These are phyloP conservation scores for Crambe crambe DNA, from an alignment of 37 sponge, comb jelly and placozoan genomes.

Conservation along the genomic window DNA sequence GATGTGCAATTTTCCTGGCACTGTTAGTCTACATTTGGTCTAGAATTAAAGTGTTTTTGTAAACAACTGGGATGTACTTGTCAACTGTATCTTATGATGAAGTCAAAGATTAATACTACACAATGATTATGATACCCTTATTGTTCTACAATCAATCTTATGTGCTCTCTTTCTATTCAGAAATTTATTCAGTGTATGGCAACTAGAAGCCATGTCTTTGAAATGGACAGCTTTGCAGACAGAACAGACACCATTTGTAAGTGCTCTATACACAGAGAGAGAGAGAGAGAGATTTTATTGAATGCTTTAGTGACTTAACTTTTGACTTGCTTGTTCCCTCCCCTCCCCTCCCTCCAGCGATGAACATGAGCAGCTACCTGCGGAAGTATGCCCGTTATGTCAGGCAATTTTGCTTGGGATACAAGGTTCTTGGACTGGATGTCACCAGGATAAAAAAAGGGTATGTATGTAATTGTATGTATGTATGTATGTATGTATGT, in stretches of 20 bases:
- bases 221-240: conserved; percentile 63
- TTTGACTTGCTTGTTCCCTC: not conserved
- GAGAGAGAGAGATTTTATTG: not conserved
- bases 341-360: conserved; percentile 26
- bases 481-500: too few relatives aligned
- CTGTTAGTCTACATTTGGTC: too few relatives aligned
- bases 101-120: too few relatives aligned
- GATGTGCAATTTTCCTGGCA: too few relatives aligned
- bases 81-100: too few relatives aligned
- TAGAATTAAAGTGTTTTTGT: too few relatives aligned
- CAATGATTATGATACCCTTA: too few relatives aligned
- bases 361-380: conserved; percentile 75
- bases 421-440: conserved; percentile 73
- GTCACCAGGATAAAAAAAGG: conserved; percentile 65
- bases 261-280: too few relatives aligned
- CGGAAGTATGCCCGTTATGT: conserved; percentile 75
- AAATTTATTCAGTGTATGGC: conserved; percentile 85
- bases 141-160: too few relatives aligned
- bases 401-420: conserved; percentile 35
- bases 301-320: not conserved
- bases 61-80: too few relatives aligned
- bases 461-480: too few relatives aligned
- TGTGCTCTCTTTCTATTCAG: conserved; percentile 57
- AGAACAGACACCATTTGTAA: conserved; percentile 42
- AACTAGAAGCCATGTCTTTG: conserved; percentile 59